Conservation (phyloP, 1,140 invertebrate genomes). For the Vollenhovia emeryi region DNA sequence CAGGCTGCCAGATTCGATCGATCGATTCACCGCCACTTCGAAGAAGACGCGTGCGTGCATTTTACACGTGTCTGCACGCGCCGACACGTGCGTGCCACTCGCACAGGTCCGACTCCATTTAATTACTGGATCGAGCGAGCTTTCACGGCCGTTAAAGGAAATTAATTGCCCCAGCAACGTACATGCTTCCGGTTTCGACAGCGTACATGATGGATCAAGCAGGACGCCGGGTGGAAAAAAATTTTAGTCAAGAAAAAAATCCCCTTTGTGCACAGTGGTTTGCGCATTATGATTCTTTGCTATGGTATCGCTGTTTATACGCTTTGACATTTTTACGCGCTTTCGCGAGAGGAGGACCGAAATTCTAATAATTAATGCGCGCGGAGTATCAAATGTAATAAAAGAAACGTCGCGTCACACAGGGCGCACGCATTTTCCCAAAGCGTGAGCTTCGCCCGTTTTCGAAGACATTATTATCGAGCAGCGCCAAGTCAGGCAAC, state of each 20-base stretch:
- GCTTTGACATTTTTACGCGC: not conserved
- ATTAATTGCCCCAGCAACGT: conserved; percentile 48
- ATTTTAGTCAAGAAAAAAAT: not conserved
- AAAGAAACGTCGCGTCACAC: not conserved
- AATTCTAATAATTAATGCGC: not conserved
- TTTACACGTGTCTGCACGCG: conserved; percentile 39
- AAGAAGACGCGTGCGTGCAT: conserved; percentile 30
- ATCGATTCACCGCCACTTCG: conserved; percentile 3
- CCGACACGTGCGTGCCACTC: conserved; percentile 40
- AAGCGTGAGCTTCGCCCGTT: not conserved
- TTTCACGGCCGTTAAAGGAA: conserved; percentile 53
- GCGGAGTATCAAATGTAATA: not conserved
- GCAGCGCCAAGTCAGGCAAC: not conserved
- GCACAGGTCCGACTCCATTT: conserved; percentile 32
- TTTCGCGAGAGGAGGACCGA: not conserved
- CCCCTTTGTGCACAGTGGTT: not conserved
- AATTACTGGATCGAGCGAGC: conserved; percentile 44
- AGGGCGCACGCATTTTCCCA: not conserved
- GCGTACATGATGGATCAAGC: conserved; percentile 47
- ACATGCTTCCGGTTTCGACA: conserved; percentile 43
- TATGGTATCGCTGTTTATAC: not conserved
- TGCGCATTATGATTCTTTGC: not conserved
- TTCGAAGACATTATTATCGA: not conserved
- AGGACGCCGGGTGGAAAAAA: conserved; percentile 27
- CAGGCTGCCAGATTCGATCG: conserved; percentile 19